phyloP scores from a whole-genome alignment of 1,140 invertebrate genomes.

The Apis mellifera region DNA sequence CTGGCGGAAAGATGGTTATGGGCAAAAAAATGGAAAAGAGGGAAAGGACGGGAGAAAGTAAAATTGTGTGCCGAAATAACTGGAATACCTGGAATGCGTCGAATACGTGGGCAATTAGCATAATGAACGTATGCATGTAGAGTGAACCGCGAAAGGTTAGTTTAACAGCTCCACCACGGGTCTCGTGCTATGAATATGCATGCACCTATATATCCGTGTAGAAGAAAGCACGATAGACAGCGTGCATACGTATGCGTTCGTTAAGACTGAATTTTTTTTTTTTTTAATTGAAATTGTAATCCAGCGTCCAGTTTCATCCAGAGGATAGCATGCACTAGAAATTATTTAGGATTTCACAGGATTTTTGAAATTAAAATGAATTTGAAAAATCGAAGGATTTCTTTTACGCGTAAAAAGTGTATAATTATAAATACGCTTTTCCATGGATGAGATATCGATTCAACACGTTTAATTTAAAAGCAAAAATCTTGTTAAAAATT shows the following conservation, averaged over 20 bases:
- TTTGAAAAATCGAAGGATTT: no score
- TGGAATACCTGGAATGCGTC: background rate
- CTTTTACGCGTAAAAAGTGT: no score
- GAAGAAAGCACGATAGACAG: slow-evolving; percentile 13
- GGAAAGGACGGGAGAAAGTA: slow-evolving; percentile 2
- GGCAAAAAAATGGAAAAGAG: background rate
- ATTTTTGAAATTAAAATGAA: no score
- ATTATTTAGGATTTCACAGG: background rate
- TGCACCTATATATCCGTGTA: background rate
- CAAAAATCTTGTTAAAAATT: no score
- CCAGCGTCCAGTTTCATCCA: background rate
- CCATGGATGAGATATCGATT: no score
- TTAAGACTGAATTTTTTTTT: background rate
- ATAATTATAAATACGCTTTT: no score
- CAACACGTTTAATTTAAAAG: no score
- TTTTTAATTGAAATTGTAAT: background rate
- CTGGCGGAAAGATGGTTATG: background rate
- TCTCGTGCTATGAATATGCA: slow-evolving; percentile 1
- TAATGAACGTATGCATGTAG: slow-evolving; percentile 22
- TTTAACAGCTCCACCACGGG: background rate
- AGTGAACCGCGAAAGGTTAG: background rate
- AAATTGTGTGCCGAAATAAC: slow-evolving; percentile 23
- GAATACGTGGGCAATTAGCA: slow-evolving; percentile 18
- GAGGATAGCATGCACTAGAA: background rate
- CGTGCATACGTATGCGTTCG: background rate